These are phyloP conservation scores for Paratrypauchen microcephalus DNA, from an alignment of 2,797 vertebrate genomes.

Conservation along the genomic window DNA sequence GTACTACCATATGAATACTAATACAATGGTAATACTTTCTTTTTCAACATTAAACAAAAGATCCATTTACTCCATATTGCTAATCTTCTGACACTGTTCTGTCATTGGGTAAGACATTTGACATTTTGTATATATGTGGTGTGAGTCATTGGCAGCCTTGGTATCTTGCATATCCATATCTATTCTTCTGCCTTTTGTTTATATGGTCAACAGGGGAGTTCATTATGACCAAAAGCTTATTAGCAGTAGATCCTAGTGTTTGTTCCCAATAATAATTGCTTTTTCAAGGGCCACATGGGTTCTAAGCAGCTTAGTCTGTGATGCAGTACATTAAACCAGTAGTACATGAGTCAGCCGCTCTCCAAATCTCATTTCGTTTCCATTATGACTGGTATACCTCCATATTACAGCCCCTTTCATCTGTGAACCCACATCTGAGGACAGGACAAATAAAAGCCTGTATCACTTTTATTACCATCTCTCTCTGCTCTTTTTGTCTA, in stretches of 20 bases:
- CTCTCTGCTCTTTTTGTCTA: not conserved
- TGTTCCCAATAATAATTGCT: constrained; percentile 15
- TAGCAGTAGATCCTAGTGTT: constrained; percentile 6
- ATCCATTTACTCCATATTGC: not conserved
- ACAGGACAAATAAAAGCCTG: constrained; percentile 9
- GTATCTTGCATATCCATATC: not conserved
- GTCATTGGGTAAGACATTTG: too few relatives aligned
- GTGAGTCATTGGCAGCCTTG: not conserved
- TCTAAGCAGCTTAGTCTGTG: constrained; percentile 44
- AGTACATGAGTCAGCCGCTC: constrained; percentile 42
- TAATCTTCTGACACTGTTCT: not conserved
- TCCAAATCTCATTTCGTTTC: constrained; percentile 31
- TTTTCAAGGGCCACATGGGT: constrained; percentile 7
- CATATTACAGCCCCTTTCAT: constrained; percentile 19
- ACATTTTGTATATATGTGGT: too few relatives aligned
- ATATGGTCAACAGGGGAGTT: not conserved
- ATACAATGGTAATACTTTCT: too few relatives aligned
- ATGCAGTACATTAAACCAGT: constrained; percentile 33
- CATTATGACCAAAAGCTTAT: not conserved
- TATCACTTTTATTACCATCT: constrained; percentile 4
- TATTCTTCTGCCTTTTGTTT: not conserved
- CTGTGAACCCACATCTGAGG: constrained; percentile 22
- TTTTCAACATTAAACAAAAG: not conserved
- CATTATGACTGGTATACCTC: constrained; percentile 22
- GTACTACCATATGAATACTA: not conserved